Percentiles rank a stretch among this genome's conserved stretches.
phyloP scores from a whole-genome alignment of 2,113 vertebrate genomes.

The pig (Sus scrofa) region DNA sequence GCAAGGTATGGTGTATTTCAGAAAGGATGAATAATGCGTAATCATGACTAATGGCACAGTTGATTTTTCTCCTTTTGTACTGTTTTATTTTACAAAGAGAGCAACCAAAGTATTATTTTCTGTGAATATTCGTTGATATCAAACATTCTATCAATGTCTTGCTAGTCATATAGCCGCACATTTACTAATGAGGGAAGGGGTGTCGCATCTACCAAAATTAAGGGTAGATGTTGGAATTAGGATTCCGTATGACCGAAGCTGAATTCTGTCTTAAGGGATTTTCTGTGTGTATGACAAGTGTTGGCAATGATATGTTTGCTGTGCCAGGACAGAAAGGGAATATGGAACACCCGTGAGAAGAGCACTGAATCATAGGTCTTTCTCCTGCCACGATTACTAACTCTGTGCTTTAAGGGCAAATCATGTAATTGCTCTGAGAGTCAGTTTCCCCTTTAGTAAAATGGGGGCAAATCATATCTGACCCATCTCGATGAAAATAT shows the following conservation, averaged over 20 bases:
- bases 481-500: neutral
- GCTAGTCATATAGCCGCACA: slow-evolving; percentile 33
- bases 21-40: slow-evolving; percentile 78
- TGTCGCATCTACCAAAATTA: slow-evolving; percentile 27
- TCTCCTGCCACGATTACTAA: neutral
- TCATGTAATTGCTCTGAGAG: slow-evolving; percentile 1
- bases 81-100: slow-evolving; percentile 61
- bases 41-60: slow-evolving; percentile 57
- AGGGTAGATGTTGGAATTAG: slow-evolving; percentile 29
- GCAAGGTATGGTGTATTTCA: slow-evolving; percentile 93
- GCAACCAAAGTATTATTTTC: slow-evolving; percentile 27
- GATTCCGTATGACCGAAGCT: neutral
- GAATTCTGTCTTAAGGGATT: neutral
- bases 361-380: neutral
- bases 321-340: neutral
- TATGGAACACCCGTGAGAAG: neutral
- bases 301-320: neutral
- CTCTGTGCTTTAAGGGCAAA: neutral
- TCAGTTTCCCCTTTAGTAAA: neutral
- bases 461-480: neutral
- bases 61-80: slow-evolving; percentile 71
- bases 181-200: slow-evolving; percentile 38
- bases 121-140: slow-evolving; percentile 46
- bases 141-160: slow-evolving; percentile 59
- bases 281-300: neutral